Evolutionary conservation across 2,113 vertebrate genomes (phyloP).

Genomic region (Limanda limanda): DNA sequence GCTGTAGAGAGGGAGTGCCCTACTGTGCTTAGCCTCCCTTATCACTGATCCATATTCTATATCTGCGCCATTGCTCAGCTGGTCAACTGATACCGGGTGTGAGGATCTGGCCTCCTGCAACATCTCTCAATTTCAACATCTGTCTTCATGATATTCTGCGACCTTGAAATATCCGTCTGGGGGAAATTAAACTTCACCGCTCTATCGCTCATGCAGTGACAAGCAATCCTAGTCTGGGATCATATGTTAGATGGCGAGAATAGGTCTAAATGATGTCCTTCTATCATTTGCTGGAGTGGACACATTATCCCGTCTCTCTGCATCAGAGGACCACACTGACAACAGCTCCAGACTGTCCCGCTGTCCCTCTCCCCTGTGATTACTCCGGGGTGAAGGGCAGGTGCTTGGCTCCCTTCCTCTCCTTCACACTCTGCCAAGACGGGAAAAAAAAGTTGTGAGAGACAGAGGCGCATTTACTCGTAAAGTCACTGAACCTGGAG

Average conservation of each 20-base stretch:
- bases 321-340: slow-evolving; percentile 44
- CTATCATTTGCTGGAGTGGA: slow-evolving; percentile 56
- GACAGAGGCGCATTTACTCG: slow-evolving; percentile 47
- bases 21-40: slow-evolving; percentile 64
- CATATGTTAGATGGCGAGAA: slow-evolving; percentile 25
- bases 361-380: slow-evolving; percentile 45
- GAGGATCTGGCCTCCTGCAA: slow-evolving; percentile 33
- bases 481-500: slow-evolving; percentile 65
- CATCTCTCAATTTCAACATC: slow-evolving; percentile 36
- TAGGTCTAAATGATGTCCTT: slow-evolving; percentile 33
- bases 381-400: slow-evolving; percentile 48
- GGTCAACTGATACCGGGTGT: slow-evolving; percentile 52
- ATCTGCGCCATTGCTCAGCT: slow-evolving; percentile 58
- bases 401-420: slow-evolving; percentile 46
- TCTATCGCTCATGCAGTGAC: slow-evolving; percentile 18
- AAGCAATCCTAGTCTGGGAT: slow-evolving; percentile 2
- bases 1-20: slow-evolving; percentile 71
- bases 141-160: slow-evolving; percentile 45
- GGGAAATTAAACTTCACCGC: slow-evolving; percentile 49
- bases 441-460: slow-evolving; percentile 37
- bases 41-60: slow-evolving; percentile 71
- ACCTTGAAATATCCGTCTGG: slow-evolving; percentile 55
- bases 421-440: slow-evolving; percentile 43
- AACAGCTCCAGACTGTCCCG: slow-evolving; percentile 57
- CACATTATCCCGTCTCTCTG: slow-evolving; percentile 35